Evolutionary conservation across 2,113 vertebrate species (phyloP), one percentile per base, ranked within the genome.

Genomic region (Ciconia stormi): DNA sequence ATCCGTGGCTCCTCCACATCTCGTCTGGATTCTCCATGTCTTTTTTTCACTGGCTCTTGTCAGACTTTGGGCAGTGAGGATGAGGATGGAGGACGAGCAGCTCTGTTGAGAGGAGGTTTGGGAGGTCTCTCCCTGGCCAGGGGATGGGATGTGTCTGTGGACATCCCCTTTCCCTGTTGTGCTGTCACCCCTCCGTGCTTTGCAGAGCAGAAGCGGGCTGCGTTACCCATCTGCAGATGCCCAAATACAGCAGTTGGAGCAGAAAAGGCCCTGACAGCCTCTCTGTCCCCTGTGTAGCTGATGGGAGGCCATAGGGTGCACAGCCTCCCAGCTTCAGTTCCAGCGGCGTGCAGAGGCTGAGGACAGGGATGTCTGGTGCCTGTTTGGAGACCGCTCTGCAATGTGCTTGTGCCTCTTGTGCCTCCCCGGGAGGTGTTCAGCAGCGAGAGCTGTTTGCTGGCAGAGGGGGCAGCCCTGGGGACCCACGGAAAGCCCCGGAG

Each of bases 161-260:
- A 12, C 49, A 26, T n/a, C 17, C 81, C 61, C 66, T 55, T 84
- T 20, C 47, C 40, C 42, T 76, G 36, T 47, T 11, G 1, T 10
- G 19, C 46, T 72, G 56, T n/a, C 56, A 14, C 69, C 19, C 15
- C 2, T 26, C 16, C 2, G 0, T 56, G 63, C 49, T 59, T 59
- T 40, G 17, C 81, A 86, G 59, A 55, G 81, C 71, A 40, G 79
- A 23, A 63, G 0, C 4, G 6, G 19, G 44, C 49, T 78, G 38
- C 15, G 3, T 65, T 59, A 73, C 65, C 26, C 7, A 2, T 0
- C 0, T 46, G 47, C 12, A 29, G 32, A 8, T 69, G 40, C 30
- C 34, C 53, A 73, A 27, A 42, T 20, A 46, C 42, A 67, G 26
- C 78, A 32, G 34, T 3, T 6, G 13, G 62, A 76, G 62, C 46